Conservation (phyloP, 2,888 invertebrate species). For the Coenonympha glycerion region DNA sequence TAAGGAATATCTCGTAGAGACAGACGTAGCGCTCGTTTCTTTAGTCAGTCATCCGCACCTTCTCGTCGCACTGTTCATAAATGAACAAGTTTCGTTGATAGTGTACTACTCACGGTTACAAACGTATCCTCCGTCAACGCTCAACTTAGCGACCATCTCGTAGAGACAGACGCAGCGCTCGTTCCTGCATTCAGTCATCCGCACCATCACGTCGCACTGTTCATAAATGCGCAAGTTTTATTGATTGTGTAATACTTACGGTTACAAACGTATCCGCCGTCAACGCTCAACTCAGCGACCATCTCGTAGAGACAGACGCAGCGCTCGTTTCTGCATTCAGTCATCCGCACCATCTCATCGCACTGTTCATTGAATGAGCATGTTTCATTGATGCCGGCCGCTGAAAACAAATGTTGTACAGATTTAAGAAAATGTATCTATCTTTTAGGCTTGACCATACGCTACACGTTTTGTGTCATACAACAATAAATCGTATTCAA, state of each 20-base stretch:
- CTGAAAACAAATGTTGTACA: slow-evolving; percentile 68
- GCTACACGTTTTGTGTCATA: too few species aligned
- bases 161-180: slow-evolving; percentile 86
- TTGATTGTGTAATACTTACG: slow-evolving; percentile 81
- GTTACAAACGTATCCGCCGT: slow-evolving; percentile 84
- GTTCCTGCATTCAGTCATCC: slow-evolving; percentile 87
- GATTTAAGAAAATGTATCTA: too few species aligned
- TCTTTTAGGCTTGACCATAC: too few species aligned
- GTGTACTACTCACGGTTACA: slow-evolving; percentile 80
- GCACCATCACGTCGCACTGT: slow-evolving; percentile 85
- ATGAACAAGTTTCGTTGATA: slow-evolving; percentile 86
- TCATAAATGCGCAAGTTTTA: slow-evolving; percentile 88
- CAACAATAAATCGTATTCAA: too few species aligned
- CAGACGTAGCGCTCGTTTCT: slow-evolving; percentile 86
- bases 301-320: slow-evolving; percentile 88
- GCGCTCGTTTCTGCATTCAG: slow-evolving; percentile 86
- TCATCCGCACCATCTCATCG: slow-evolving; percentile 82
- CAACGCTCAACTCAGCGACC: slow-evolving; percentile 80
- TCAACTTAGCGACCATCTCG: slow-evolving; percentile 83
- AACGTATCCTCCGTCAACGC: slow-evolving; percentile 81
- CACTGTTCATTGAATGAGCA: slow-evolving; percentile 91
- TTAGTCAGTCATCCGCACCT: slow-evolving; percentile 85
- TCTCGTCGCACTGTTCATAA: slow-evolving; percentile 89
- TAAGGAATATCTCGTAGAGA: slow-evolving; percentile 85
- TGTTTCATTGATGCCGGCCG: slow-evolving; percentile 85